phyloP scores from a whole-genome alignment of 2,888 invertebrate species.

The Ornithoptera alexandrae region DNA sequence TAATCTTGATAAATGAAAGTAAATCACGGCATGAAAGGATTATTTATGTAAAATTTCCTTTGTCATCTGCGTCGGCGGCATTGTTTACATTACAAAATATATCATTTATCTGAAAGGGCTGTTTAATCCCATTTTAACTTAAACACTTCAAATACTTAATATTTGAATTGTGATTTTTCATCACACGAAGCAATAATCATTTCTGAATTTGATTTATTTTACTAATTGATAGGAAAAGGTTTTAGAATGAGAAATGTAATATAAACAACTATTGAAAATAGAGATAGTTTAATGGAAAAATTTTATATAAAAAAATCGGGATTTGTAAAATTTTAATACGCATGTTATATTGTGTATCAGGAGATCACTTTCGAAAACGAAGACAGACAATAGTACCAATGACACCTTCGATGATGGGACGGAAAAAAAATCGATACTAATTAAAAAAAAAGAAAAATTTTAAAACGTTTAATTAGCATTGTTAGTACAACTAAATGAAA shows the following conservation, averaged over 20 bases:
- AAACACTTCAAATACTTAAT: background rate
- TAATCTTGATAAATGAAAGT: background rate
- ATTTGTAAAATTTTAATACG: background rate
- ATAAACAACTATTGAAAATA: too few species aligned
- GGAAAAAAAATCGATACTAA: too few species aligned
- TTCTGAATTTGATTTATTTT: too few species aligned
- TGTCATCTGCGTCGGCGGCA: conserved; percentile 6
- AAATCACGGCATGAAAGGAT: conserved; percentile 1
- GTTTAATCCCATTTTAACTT: background rate
- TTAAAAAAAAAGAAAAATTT: too few species aligned
- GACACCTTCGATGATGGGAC: too few species aligned
- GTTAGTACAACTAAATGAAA: too few species aligned
- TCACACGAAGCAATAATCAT: background rate
- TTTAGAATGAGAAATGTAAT: too few species aligned
- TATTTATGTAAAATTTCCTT: conserved; percentile 7
- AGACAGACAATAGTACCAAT: too few species aligned
- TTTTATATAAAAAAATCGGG: background rate
- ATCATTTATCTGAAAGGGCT: background rate
- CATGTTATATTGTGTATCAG: background rate
- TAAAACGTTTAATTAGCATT: too few species aligned
- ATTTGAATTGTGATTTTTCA: background rate
- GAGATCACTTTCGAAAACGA: too few species aligned
- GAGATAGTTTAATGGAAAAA: too few species aligned
- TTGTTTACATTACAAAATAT: conserved; percentile 7
- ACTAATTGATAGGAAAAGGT: too few species aligned